phyloP scores from a whole-genome alignment of 2,888 invertebrate species.

The Andrena hattorfiana region DNA sequence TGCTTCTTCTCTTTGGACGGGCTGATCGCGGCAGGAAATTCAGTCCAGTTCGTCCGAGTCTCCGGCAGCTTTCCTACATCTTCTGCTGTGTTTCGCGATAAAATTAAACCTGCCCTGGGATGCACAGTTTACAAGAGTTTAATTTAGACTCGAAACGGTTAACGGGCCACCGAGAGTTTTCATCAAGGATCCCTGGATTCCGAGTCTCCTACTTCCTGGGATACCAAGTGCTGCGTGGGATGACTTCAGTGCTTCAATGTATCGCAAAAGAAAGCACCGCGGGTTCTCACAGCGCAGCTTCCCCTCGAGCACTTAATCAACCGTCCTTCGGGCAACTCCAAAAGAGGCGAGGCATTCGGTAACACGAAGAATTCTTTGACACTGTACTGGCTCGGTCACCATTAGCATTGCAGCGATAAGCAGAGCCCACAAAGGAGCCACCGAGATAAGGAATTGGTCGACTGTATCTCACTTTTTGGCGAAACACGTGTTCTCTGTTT shows the following conservation, averaged over 20 bases:
- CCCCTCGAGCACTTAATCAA: background rate
- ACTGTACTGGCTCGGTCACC: background rate
- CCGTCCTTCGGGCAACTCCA: background rate
- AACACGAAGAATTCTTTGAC: background rate
- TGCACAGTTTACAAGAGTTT: background rate
- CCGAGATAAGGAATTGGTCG: slow-evolving; percentile 27
- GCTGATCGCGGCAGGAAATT: slow-evolving; percentile 3
- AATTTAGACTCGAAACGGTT: background rate
- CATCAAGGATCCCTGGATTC: background rate
- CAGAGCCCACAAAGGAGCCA: background rate
- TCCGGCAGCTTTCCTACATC: background rate
- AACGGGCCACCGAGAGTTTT: background rate
- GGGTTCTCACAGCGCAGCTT: too few relatives aligned
- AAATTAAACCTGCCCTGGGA: background rate
- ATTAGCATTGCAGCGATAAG: slow-evolving; percentile 22
- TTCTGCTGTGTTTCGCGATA: background rate
- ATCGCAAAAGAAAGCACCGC: too few relatives aligned
- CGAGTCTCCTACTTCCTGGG: background rate
- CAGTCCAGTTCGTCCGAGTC: background rate
- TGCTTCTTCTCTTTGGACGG: slow-evolving; percentile 10
- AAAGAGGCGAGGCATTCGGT: background rate
- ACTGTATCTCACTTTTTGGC: slow-evolving; percentile 15
- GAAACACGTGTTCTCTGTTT: slow-evolving; percentile 31
- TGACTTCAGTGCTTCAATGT: too few relatives aligned
- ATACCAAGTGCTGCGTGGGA: too few relatives aligned